Conservation (phyloP, 1,140 invertebrate genomes). For the Listronotus bonariensis region DNA sequence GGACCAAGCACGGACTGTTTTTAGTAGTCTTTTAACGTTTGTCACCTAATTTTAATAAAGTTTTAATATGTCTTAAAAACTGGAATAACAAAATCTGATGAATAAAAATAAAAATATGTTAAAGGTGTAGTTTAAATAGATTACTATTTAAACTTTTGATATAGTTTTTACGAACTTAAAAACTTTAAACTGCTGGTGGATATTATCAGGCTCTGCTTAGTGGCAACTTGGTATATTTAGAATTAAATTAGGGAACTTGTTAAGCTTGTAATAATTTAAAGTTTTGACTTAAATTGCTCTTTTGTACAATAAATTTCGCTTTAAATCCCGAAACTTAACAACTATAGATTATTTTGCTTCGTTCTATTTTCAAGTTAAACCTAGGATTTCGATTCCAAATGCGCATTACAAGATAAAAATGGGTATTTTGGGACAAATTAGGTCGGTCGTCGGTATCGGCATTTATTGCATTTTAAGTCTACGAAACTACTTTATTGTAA, state of each 20-base stretch:
- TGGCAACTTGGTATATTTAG: slow-evolving; percentile 17
- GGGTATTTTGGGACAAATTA: neutral
- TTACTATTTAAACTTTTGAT: no score
- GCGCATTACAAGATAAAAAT: neutral
- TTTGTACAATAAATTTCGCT: slow-evolving; percentile 23
- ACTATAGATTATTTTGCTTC: slow-evolving; percentile 16
- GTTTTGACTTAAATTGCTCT: slow-evolving; percentile 25
- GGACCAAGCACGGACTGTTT: no score
- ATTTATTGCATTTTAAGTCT: no score
- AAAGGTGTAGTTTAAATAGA: no score
- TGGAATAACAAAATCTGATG: no score
- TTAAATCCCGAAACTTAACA: slow-evolving; percentile 22
- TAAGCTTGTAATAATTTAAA: slow-evolving; percentile 29
- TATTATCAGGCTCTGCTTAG: slow-evolving; percentile 14
- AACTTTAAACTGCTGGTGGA: slow-evolving; percentile 15
- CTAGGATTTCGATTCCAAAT: neutral
- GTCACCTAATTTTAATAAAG: no score
- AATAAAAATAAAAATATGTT: no score
- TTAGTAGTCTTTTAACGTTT: no score
- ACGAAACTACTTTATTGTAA: no score
- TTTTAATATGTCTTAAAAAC: no score
- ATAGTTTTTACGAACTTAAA: slow-evolving; percentile 19
- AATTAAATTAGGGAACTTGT: slow-evolving; percentile 29
- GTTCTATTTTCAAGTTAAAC: slow-evolving; percentile 5
- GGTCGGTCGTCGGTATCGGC: no score